phyloP scores from a whole-genome alignment of 2,797 vertebrate genomes.

The Melanotaenia parkinsoni region DNA sequence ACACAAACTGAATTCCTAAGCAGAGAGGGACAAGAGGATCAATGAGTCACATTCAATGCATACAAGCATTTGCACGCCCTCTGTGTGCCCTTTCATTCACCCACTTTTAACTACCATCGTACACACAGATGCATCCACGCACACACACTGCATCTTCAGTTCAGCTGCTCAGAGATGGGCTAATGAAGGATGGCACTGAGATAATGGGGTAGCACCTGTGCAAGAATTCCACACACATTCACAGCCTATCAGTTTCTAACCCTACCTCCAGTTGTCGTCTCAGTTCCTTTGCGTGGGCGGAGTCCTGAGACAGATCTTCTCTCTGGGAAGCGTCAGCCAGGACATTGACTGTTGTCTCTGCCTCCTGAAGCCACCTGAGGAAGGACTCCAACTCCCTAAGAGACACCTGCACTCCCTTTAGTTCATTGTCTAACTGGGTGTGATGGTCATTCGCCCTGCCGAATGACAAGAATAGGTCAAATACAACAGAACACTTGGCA shows the following conservation, averaged over 20 bases:
- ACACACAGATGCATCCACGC: slow-evolving; percentile 15
- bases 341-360: slow-evolving; percentile 92
- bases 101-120: slow-evolving; percentile 44
- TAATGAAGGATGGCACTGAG: slow-evolving; percentile 68
- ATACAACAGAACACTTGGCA: not conserved
- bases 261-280: slow-evolving; percentile 90
- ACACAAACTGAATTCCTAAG: slow-evolving; percentile 40
- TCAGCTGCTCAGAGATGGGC: slow-evolving; percentile 28
- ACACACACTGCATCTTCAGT: slow-evolving; percentile 7
- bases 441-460: slow-evolving; percentile 88
- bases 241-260: slow-evolving; percentile 2
- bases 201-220: slow-evolving; percentile 67
- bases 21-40: slow-evolving; percentile 48
- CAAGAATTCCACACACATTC: slow-evolving; percentile 33
- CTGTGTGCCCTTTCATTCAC: slow-evolving; percentile 36
- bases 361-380: slow-evolving; percentile 96
- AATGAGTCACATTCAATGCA: slow-evolving; percentile 55
- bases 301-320: slow-evolving; percentile 89
- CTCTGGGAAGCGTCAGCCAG: slow-evolving; percentile 90
- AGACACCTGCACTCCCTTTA: slow-evolving; percentile 88
- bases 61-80: slow-evolving; percentile 47
- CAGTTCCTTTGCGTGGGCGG: slow-evolving; percentile 83
- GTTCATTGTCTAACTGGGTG: slow-evolving; percentile 87
- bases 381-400: slow-evolving; percentile 92
- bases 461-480: slow-evolving; percentile 30